These are phyloP conservation scores for Loriculus beryllinus DNA, from an alignment of 2,797 vertebrate genomes.

Conservation along the genomic window DNA sequence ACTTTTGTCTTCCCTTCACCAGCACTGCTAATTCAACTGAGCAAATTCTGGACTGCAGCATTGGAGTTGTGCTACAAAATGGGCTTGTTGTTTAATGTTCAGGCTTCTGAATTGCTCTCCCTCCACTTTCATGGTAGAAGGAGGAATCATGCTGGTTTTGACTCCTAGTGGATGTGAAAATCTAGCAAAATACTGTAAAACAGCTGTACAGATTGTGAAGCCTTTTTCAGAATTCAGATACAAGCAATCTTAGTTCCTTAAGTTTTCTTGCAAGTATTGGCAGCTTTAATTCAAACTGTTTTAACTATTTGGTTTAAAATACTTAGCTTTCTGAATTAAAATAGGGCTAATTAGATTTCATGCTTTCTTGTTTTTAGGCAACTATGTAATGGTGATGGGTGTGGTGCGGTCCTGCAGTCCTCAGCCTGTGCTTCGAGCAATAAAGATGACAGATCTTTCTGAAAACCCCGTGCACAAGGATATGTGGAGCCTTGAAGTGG, in stretches of 20 bases:
- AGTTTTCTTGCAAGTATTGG: background rate
- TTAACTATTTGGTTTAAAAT: background rate
- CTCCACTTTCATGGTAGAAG: background rate
- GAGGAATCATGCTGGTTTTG: background rate
- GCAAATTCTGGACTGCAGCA: background rate
- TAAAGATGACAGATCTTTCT: constrained; percentile 89
- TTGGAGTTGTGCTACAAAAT: background rate
- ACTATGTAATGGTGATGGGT: constrained; percentile 92
- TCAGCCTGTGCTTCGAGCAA: constrained; percentile 84
- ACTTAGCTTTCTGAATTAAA: background rate
- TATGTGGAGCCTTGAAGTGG: constrained; percentile 88
- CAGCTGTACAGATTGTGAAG: background rate
- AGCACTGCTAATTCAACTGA: background rate
- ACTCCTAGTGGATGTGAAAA: background rate
- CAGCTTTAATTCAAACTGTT: background rate
- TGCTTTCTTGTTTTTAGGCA: constrained; percentile 72
- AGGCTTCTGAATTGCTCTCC: background rate
- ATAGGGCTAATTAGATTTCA: background rate
- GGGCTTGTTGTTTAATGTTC: background rate
- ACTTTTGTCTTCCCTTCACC: background rate
- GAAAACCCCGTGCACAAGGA: constrained; percentile 74
- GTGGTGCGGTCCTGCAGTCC: constrained; percentile 78
- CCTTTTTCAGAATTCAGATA: background rate
- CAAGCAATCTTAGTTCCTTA: background rate
- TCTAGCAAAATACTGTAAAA: background rate